Evolutionary conservation across 35 echinoderm and acorn worm species (phyloP).

Genomic region (Holothuria glaberrima): DNA sequence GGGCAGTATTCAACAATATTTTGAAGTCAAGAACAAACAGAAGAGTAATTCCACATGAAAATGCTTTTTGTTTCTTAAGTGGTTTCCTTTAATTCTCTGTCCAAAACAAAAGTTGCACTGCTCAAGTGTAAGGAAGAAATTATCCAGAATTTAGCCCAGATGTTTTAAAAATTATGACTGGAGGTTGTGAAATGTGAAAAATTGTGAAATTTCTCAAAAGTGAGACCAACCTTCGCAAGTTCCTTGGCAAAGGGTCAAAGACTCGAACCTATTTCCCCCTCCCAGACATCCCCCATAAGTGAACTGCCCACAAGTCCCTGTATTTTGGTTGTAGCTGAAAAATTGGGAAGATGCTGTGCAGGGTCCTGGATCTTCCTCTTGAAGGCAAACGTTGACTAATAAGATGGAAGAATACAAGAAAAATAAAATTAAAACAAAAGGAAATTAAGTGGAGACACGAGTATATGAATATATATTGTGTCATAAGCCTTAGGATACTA

Average conservation of each 20-base stretch:
- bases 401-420: not conserved
- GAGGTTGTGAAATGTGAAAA: not conserved
- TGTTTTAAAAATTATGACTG: not conserved
- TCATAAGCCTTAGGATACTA: no score
- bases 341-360: not conserved
- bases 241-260: not conserved
- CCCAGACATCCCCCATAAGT: constrained; percentile 18
- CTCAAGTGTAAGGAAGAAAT: no score
- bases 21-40: no score
- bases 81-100: no score
- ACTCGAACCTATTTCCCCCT: not conserved
- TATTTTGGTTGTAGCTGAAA: not conserved
- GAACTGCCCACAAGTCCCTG: not conserved
- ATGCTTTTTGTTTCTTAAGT: no score
- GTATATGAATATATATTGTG: no score
- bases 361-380: constrained; percentile 1
- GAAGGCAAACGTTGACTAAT: not conserved
- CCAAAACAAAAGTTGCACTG: no score
- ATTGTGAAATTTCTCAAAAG: not conserved
- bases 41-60: no score
- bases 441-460: no score
- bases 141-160: not conserved
- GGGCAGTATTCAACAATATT: no score
- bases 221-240: not conserved
- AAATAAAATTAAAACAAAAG: no score